phyloP scores from a whole-genome alignment of 2,113 vertebrate genomes.

The Gambusia affinis region DNA sequence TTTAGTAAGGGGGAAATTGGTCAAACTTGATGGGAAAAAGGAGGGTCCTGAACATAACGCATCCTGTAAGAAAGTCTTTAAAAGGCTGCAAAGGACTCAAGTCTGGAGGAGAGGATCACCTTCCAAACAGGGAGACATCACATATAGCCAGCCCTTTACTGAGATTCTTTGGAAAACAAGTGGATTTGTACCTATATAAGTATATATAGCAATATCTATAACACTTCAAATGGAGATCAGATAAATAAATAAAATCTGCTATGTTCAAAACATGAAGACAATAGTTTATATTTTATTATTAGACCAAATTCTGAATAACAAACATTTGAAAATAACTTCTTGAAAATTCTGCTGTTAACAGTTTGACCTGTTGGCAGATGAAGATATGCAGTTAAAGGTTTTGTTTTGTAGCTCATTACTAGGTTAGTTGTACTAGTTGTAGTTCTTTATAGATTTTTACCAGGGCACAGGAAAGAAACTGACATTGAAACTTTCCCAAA shows the following conservation, averaged over 20 bases:
- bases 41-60: background rate
- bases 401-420: background rate
- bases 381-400: background rate
- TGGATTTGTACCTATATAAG: background rate
- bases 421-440: background rate
- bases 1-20: too few relatives aligned
- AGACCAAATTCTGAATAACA: too few relatives aligned
- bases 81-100: background rate
- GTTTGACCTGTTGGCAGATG: background rate
- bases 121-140: background rate
- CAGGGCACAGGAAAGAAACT: background rate
- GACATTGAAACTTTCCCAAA: background rate
- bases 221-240: background rate
- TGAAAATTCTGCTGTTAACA: background rate
- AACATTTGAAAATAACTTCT: too few relatives aligned
- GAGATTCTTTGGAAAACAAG: background rate
- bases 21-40: background rate
- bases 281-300: too few relatives aligned
- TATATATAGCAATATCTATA: background rate
- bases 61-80: background rate
- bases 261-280: too few relatives aligned
- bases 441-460: background rate
- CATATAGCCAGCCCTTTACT: background rate
- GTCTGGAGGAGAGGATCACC: background rate
- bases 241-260: too few relatives aligned